Evolutionary conservation across 2,797 vertebrate species (phyloP).

Genomic region (Mormyrops boulengeri): DNA sequence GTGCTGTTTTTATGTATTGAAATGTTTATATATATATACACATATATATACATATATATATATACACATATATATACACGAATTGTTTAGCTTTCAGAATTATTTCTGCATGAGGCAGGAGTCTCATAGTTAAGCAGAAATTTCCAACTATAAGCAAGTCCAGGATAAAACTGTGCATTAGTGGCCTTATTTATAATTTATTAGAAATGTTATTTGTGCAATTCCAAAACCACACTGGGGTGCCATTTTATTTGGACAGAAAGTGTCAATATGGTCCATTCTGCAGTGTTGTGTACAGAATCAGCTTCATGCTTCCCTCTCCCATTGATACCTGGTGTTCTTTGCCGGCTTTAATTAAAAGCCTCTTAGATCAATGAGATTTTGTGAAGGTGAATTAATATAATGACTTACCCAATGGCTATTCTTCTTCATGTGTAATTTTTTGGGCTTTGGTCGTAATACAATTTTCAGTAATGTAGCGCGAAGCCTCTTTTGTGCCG

Average conservation of each 20-base stretch:
- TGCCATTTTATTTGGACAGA: background rate
- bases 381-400: constrained; percentile 1
- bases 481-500: background rate
- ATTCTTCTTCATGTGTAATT: background rate
- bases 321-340: background rate
- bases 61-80: too few species aligned
- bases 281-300: background rate
- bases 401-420: background rate
- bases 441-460: background rate
- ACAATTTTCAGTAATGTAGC: background rate
- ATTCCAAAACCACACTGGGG: background rate
- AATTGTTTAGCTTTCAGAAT: background rate
- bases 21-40: background rate
- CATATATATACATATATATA: too few species aligned
- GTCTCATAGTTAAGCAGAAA: background rate
- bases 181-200: background rate
- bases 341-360: background rate
- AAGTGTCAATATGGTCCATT: background rate
- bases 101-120: background rate
- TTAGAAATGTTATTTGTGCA: background rate
- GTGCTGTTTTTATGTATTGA: background rate
- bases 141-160: background rate
- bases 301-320: background rate
- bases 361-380: background rate
- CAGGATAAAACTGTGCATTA: background rate